Conservation (phyloP, 1,140 invertebrate species). For the Liolophura sinensis region DNA sequence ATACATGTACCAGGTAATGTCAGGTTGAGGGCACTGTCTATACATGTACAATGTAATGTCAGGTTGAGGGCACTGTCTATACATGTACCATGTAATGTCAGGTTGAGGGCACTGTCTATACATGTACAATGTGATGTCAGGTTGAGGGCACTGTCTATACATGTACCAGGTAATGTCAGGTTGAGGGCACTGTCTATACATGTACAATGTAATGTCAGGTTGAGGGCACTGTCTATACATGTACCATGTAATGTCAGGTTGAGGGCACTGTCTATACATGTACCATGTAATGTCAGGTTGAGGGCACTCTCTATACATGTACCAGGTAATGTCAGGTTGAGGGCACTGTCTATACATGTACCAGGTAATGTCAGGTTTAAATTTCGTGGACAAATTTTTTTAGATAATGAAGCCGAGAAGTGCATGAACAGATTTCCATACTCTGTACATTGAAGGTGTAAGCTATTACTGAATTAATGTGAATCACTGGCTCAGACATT, state of each 20-base stretch:
- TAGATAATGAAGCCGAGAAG: background rate
- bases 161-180: too few species aligned
- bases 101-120: constrained; percentile 8
- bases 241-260: too few species aligned
- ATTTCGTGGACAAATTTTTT: constrained; percentile 1
- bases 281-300: too few species aligned
- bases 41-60: too few species aligned
- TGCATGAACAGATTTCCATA: background rate
- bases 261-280: background rate
- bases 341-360: background rate
- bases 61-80: constrained; percentile 16
- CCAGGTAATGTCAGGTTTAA: background rate
- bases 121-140: too few species aligned
- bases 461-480: too few species aligned
- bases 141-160: constrained; percentile 3
- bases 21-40: constrained; percentile 16
- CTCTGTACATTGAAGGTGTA: background rate
- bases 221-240: background rate
- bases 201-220: too few species aligned
- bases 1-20: too few species aligned
- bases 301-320: too few species aligned
- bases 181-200: background rate
- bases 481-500: too few species aligned
- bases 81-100: too few species aligned
- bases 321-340: too few species aligned